Evolutionary conservation across 2,797 vertebrate genomes (phyloP).

Genomic region (Hafferia zeledoni): DNA sequence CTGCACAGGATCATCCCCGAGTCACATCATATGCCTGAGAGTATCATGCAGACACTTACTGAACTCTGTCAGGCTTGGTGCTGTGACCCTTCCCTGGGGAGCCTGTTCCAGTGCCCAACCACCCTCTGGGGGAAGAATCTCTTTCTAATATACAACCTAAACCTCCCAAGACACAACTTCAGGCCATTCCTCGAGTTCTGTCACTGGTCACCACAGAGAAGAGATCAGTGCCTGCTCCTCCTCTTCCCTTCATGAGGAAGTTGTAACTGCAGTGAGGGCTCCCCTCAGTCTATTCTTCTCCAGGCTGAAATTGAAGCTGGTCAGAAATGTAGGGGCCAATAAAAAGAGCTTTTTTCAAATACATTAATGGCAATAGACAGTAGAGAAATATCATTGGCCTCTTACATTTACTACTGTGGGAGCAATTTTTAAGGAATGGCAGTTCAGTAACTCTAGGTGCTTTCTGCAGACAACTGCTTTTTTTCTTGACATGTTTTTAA

Average conservation of each 20-base stretch:
- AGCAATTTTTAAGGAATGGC: background rate
- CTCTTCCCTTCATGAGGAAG: background rate
- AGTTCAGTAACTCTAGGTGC: background rate
- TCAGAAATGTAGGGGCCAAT: background rate
- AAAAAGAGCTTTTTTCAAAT: background rate
- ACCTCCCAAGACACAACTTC: background rate
- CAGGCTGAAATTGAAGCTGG: background rate
- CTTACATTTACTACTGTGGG: background rate
- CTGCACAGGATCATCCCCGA: background rate
- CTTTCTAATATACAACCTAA: background rate
- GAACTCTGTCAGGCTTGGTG: background rate
- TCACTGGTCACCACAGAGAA: background rate
- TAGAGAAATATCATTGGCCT: background rate
- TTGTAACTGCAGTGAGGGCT: background rate
- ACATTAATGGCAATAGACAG: background rate
- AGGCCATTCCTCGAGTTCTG: background rate
- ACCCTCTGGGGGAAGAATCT: background rate
- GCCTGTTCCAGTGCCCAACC: background rate
- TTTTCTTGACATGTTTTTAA: background rate
- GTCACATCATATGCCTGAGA: background rate
- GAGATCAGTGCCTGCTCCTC: background rate
- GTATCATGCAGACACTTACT: background rate
- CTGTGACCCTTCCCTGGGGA: background rate
- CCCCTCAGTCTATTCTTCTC: background rate
- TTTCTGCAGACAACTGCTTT: conserved; percentile 5